phyloP scores from a whole-genome alignment of 2,888 invertebrate genomes.

The Chrysopilus asiliformis region DNA sequence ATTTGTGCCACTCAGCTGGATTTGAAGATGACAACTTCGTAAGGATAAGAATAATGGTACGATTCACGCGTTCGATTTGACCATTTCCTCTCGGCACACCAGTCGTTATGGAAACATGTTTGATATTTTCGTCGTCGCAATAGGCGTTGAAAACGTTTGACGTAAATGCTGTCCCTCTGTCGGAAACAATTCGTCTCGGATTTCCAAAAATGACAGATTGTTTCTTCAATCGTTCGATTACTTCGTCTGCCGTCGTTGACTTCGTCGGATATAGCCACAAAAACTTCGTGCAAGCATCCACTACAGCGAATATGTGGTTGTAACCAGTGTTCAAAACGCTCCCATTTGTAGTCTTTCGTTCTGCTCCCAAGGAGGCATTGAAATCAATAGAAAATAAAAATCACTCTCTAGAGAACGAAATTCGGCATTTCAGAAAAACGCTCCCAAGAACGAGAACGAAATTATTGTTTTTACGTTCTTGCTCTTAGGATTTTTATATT shows the following conservation, averaged over 20 bases:
- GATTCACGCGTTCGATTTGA: slow-evolving; percentile 24
- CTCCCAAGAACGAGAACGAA: too few species aligned
- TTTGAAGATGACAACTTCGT: slow-evolving; percentile 23
- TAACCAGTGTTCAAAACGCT: too few species aligned
- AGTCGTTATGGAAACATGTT: neutral
- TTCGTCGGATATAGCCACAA: slow-evolving; percentile 25
- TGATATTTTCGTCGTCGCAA: slow-evolving; percentile 16
- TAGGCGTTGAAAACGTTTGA: slow-evolving; percentile 24
- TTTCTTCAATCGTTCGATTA: slow-evolving; percentile 19
- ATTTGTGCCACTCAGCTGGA: slow-evolving; percentile 22
- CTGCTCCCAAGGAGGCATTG: too few species aligned
- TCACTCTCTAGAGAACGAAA: too few species aligned
- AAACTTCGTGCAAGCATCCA: slow-evolving; percentile 27
- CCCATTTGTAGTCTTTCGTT: too few species aligned
- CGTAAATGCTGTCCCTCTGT: slow-evolving; percentile 27
- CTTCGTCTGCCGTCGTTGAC: slow-evolving; percentile 20
- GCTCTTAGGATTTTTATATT: too few species aligned
- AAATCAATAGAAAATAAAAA: too few species aligned
- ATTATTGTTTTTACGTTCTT: too few species aligned
- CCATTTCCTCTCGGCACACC: too few species aligned
- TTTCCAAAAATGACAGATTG: slow-evolving; percentile 25
- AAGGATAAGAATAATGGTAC: slow-evolving; percentile 22
- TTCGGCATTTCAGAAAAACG: too few species aligned
- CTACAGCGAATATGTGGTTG: slow-evolving; percentile 9
- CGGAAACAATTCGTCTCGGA: slow-evolving; percentile 23